Conservation (phyloP, 2,113 vertebrate species). For the Odobenus rosmarus region DNA sequence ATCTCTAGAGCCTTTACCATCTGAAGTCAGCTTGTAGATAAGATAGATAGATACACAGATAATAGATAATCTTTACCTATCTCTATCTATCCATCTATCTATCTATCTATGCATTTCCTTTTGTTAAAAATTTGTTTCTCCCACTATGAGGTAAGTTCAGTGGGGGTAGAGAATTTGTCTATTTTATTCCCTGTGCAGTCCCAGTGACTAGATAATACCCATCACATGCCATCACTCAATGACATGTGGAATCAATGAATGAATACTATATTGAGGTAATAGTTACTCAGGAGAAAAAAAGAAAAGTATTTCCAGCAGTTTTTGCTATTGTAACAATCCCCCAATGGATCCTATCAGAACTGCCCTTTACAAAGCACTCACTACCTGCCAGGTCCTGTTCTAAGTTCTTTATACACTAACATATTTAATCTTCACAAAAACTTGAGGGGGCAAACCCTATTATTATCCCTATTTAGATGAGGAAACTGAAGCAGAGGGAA, state of each 20-base stretch:
- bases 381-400: background rate
- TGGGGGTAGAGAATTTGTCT: background rate
- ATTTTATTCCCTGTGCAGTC: background rate
- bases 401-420: background rate
- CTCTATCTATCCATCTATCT: background rate
- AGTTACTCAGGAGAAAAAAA: background rate
- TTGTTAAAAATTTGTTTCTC: background rate
- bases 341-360: background rate
- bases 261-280: background rate
- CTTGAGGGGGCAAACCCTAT: background rate
- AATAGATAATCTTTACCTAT: background rate
- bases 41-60: background rate
- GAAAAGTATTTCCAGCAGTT: background rate
- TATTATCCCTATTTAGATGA: background rate
- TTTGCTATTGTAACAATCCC: background rate
- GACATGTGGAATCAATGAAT: background rate
- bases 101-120: background rate
- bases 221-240: background rate
- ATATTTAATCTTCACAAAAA: background rate
- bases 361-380: background rate
- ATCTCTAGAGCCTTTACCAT: background rate
- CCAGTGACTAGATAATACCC: background rate
- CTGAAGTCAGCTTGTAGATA: background rate
- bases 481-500: background rate
- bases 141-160: background rate